Conservation (phyloP, 2,797 vertebrate genomes). For the Corythornis leucogaster region DNA sequence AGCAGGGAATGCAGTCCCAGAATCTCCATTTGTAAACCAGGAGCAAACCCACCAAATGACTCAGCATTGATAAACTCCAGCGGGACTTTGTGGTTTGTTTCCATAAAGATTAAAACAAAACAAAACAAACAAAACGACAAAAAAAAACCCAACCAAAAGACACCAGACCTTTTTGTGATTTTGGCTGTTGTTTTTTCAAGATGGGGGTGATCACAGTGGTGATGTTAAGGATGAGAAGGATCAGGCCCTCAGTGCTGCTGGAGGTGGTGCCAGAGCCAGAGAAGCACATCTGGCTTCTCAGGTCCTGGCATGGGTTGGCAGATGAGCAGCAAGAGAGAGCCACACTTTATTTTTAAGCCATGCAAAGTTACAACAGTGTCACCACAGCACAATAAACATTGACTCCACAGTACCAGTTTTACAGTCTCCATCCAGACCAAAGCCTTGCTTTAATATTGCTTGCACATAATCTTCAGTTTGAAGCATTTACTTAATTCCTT, state of each 20-base stretch:
- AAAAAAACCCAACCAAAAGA: too few species aligned
- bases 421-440: neutral
- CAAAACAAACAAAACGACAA: too few species aligned
- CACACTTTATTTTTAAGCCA: neutral
- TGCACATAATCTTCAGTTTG: neutral
- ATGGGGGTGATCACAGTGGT: neutral
- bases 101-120: neutral
- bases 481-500: constrained; percentile 41
- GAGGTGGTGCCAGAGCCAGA: neutral
- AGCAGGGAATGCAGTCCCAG: neutral
- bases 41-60: neutral
- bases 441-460: neutral
- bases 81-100: neutral
- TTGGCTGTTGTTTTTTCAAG: neutral
- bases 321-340: neutral
- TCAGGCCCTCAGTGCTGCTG: neutral
- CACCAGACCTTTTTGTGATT: neutral
- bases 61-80: neutral
- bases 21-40: neutral
- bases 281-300: neutral
- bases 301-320: neutral
- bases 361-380: neutral
- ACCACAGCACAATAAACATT: neutral
- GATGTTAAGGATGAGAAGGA: neutral
- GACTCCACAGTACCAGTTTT: neutral